These are phyloP conservation scores for Sterna hirundo DNA, from an alignment of 2,113 vertebrate genomes.

Conservation along the genomic window DNA sequence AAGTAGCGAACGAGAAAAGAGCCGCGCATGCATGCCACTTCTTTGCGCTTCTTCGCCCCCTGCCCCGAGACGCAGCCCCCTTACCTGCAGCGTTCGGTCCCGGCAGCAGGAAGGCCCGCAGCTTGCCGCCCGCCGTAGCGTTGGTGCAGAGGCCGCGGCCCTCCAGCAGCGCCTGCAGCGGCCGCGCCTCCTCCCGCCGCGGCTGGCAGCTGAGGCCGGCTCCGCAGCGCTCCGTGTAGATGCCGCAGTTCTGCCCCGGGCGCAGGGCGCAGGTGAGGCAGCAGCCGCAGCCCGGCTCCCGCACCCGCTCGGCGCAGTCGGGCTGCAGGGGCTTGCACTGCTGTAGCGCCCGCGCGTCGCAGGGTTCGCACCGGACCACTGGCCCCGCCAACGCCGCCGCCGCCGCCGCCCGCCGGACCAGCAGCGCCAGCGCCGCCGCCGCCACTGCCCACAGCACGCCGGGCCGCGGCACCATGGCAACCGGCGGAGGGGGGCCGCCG, in stretches of 20 bases:
- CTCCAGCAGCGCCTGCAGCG: slow-evolving; percentile 87
- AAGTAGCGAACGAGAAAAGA: neutral
- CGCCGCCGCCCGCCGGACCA: slow-evolving; percentile 77
- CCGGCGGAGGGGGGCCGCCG: neutral
- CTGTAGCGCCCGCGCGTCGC: slow-evolving; percentile 80
- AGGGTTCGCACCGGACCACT: slow-evolving; percentile 88
- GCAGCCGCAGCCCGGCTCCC: slow-evolving; percentile 92
- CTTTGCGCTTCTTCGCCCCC: too few relatives aligned
- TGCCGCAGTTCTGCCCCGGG: slow-evolving; percentile 82
- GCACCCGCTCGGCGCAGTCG: slow-evolving; percentile 83
- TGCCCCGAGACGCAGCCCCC: neutral
- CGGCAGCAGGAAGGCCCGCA: slow-evolving; percentile 51
- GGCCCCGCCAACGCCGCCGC: slow-evolving; percentile 77
- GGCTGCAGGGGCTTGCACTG: slow-evolving; percentile 82
- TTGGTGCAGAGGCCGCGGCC: slow-evolving; percentile 87
- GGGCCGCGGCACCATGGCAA: slow-evolving; percentile 79
- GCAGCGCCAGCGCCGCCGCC: slow-evolving; percentile 79
- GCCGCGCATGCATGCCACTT: neutral
- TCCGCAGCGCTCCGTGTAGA: too few relatives aligned
- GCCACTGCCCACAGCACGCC: slow-evolving; percentile 76
- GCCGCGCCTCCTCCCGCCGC: slow-evolving; percentile 77
- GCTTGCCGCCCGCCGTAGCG: slow-evolving; percentile 49
- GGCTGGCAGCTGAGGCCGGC: slow-evolving; percentile 83
- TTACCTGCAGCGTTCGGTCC: slow-evolving; percentile 77
- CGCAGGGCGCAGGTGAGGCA: slow-evolving; percentile 89